A percentile compares a stretch with the other conserved stretches of the same genome.
These are phyloP conservation scores for Cheiracanthium punctorium DNA, from an alignment of 2,888 invertebrate genomes.

Conservation along the genomic window DNA sequence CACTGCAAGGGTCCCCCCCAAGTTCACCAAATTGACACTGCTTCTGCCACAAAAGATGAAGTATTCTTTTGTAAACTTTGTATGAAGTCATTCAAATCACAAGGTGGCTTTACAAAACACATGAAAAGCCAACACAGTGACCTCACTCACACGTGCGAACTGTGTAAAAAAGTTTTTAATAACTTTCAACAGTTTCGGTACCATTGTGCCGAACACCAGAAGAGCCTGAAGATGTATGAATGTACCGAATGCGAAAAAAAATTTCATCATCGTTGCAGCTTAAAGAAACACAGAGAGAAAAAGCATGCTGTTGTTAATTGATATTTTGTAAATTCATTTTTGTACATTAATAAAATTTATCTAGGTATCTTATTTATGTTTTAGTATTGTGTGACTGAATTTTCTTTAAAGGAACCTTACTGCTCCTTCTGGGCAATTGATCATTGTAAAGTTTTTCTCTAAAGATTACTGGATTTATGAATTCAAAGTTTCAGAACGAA, in stretches of 20 bases:
- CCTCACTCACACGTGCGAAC: background rate
- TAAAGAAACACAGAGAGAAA: constrained; percentile 5
- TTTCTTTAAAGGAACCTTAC: too few species aligned
- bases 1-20: background rate
- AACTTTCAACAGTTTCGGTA: background rate
- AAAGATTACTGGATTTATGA: too few species aligned
- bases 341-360: too few species aligned
- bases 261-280: background rate
- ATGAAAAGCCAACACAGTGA: background rate
- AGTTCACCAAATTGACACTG: background rate
- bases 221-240: background rate
- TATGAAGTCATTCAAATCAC: background rate
- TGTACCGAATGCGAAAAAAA: constrained; percentile 11
- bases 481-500: too few species aligned
- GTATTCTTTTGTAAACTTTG: constrained; percentile 6
- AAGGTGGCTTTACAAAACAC: background rate
- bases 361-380: too few species aligned
- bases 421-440: too few species aligned
- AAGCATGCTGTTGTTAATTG: too few species aligned
- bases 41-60: background rate
- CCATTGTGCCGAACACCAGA: constrained; percentile 19
- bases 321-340: too few species aligned
- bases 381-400: too few species aligned
- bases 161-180: constrained; percentile 15
- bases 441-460: too few species aligned